Evolutionary conservation across 92 coral and sea anemone species (phyloP).

Genomic region (Epizoanthus illoricatus): DNA sequence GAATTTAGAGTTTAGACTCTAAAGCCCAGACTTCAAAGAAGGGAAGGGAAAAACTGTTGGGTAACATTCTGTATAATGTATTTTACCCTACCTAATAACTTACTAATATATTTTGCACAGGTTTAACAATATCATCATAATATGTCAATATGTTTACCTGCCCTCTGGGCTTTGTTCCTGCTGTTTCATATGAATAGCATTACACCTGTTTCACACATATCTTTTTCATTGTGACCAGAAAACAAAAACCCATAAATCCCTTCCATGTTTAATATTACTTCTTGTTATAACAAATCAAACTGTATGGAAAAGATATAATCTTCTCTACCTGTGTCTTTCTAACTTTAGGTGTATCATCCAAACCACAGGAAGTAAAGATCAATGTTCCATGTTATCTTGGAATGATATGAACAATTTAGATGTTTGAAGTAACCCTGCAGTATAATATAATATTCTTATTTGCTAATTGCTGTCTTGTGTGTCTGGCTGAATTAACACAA

Average conservation of each 20-base stretch:
- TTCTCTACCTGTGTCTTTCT: neutral
- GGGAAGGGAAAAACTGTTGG: no score
- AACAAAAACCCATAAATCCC: neutral
- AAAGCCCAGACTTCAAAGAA: no score
- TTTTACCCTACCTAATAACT: no score
- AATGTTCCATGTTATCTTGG: neutral
- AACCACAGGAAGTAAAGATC: neutral
- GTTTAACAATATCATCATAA: neutral
- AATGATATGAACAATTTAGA: neutral
- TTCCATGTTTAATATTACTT: no score
- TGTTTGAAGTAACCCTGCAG: neutral
- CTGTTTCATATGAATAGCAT: neutral
- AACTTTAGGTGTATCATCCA: neutral
- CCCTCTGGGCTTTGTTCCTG: neutral
- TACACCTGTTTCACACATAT: slow-evolving; percentile 12
- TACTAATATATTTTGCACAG: no score
- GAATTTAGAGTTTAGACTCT: no score
- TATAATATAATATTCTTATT: neutral
- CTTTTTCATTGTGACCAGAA: neutral
- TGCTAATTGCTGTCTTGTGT: slow-evolving; percentile 1
- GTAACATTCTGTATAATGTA: no score
- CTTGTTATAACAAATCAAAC: no score
- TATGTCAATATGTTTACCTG: neutral
- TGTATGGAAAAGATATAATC: neutral
- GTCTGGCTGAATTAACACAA: slow-evolving; percentile 7